These are phyloP conservation scores for Vanessa cardui DNA, from an alignment of 2,888 invertebrate species.

Conservation along the genomic window DNA sequence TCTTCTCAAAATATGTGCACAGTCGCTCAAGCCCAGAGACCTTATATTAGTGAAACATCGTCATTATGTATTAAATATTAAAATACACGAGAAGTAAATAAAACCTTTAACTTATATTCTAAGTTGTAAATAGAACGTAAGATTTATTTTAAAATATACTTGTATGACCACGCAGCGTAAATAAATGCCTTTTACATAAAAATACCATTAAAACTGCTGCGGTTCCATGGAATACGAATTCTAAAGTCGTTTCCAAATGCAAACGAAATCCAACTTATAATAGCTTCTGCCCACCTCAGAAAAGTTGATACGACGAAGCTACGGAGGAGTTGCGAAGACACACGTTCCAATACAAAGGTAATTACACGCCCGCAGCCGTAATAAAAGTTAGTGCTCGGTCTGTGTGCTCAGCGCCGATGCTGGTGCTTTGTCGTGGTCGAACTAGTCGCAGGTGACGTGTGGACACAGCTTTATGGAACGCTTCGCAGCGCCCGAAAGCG, in stretches of 20 bases:
- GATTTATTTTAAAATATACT: too few relatives aligned
- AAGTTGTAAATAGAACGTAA: too few relatives aligned
- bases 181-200: background rate
- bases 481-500: constrained; percentile 10
- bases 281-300: background rate
- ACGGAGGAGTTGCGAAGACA: background rate
- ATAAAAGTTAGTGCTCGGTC: constrained; percentile 28
- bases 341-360: constrained; percentile 20
- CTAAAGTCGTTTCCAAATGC: background rate
- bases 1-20: too few relatives aligned
- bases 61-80: too few relatives aligned
- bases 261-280: constrained; percentile 8
- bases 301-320: background rate
- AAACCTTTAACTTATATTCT: too few relatives aligned
- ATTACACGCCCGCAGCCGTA: constrained; percentile 28
- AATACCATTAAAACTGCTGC: background rate
- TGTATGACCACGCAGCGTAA: background rate
- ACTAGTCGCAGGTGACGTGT: constrained; percentile 9
- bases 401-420: constrained; percentile 26
- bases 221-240: background rate
- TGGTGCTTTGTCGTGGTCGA: constrained; percentile 21
- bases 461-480: constrained; percentile 20
- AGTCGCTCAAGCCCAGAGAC: too few relatives aligned
- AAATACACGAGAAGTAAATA: too few relatives aligned
- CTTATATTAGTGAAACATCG: too few relatives aligned